phyloP scores from a whole-genome alignment of 2,113 vertebrate genomes.

The Panthera tigris region DNA sequence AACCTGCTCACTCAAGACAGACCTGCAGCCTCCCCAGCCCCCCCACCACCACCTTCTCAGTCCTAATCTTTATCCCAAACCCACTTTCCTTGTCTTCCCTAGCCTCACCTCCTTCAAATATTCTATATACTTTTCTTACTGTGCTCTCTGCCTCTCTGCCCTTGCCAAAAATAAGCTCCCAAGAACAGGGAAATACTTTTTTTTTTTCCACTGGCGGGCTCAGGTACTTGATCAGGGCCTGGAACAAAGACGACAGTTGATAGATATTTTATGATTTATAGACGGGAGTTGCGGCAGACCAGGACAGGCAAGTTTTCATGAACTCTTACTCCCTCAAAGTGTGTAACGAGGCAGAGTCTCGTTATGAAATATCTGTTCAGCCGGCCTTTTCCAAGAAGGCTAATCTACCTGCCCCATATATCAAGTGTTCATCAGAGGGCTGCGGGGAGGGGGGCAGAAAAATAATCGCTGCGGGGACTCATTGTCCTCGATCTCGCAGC shows the following conservation, averaged over 20 bases:
- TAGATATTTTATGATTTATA: not conserved
- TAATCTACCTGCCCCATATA: not conserved
- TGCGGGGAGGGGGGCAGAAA: not conserved
- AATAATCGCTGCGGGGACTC: not conserved
- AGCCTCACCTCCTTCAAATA: not conserved
- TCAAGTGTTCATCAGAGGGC: not conserved
- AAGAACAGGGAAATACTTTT: not conserved
- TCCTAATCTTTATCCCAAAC: not conserved
- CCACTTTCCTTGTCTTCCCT: not conserved
- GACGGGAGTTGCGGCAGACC: too few relatives aligned
- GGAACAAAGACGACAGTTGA: not conserved
- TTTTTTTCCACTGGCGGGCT: not conserved
- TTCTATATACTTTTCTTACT: not conserved
- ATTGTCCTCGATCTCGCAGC: not conserved
- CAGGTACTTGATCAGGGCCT: not conserved
- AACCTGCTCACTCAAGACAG: not conserved
- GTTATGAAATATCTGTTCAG: too few relatives aligned
- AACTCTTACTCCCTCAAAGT: not conserved
- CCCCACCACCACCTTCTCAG: too few relatives aligned
- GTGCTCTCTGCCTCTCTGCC: not conserved
- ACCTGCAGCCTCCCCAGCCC: not conserved
- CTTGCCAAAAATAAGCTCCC: not conserved
- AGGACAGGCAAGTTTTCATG: not conserved
- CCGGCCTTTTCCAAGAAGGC: not conserved
- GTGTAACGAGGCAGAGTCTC: not conserved